Percentiles rank a stretch among this genome's conserved stretches.
These are phyloP conservation scores for Megaceryle maxima DNA, from an alignment of 2,113 vertebrate genomes.

Conservation along the genomic window DNA sequence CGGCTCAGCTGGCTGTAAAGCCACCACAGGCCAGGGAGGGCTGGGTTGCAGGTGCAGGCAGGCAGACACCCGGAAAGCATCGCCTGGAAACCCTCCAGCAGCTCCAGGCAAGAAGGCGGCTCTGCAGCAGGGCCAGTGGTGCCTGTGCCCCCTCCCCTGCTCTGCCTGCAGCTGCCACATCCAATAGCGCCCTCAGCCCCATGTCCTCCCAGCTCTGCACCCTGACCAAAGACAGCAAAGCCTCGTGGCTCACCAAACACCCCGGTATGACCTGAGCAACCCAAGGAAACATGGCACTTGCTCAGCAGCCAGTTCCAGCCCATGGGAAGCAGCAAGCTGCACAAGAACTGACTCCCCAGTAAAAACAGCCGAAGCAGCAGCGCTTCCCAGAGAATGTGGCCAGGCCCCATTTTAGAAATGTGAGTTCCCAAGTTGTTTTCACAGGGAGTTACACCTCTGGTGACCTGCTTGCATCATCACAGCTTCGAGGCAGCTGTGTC, in stretches of 20 bases:
- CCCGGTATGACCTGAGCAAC: neutral
- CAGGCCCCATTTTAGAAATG: neutral
- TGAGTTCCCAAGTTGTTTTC: neutral
- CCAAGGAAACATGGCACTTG: neutral
- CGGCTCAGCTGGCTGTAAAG: neutral
- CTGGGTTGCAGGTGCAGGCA: fast-evolving
- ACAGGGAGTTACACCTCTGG: neutral
- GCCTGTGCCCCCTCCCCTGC: neutral
- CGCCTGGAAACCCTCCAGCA: neutral
- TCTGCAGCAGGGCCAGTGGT: fast-evolving
- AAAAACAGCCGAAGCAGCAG: neutral
- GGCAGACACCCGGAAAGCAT: neutral
- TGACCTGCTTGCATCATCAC: neutral
- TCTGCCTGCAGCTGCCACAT: neutral
- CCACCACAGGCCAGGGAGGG: neutral
- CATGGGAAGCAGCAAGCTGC: fast-evolving
- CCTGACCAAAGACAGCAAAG: fast-evolving
- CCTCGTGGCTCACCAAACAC: neutral
- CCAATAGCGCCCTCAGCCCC: neutral
- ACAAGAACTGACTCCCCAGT: neutral
- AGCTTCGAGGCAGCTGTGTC: neutral
- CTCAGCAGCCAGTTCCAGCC: neutral
- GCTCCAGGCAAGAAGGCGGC: too few species aligned
- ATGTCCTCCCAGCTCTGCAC: fast-evolving
- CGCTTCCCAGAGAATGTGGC: fast-evolving